A percentile compares a stretch with the other conserved stretches of the same genome.
These are phyloP conservation scores for Lysiphlebus fabarum DNA, from an alignment of 1,140 invertebrate genomes.

Conservation along the genomic window DNA sequence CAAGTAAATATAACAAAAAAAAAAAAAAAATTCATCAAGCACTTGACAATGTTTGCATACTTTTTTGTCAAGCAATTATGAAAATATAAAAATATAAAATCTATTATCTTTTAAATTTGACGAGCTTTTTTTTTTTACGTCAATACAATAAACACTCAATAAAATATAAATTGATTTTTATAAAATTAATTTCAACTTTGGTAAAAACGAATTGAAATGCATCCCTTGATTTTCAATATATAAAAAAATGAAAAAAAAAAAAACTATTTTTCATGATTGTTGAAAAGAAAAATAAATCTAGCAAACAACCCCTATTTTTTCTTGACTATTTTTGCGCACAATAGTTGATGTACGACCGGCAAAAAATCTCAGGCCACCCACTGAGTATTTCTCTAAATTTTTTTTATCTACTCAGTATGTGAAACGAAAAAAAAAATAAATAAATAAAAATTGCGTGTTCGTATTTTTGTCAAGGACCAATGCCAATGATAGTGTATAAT, in stretches of 20 bases:
- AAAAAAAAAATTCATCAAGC: constrained; percentile 18
- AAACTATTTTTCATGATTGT: background rate
- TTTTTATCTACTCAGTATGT: constrained; percentile 8
- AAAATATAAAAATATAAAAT: background rate
- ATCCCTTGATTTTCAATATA: too few relatives aligned
- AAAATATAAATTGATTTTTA: too few relatives aligned
- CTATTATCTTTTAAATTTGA: too few relatives aligned
- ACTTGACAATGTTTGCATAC: constrained; percentile 10
- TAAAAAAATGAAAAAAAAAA: too few relatives aligned
- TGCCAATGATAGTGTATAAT: constrained; percentile 41
- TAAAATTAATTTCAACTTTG: too few relatives aligned
- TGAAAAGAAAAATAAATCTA: background rate
- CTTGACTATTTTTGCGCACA: background rate
- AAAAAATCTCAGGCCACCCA: background rate
- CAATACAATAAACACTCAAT: too few relatives aligned
- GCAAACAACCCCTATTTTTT: background rate
- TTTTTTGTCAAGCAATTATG: background rate
- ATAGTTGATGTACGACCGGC: constrained; percentile 1
- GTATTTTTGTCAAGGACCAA: constrained; percentile 28
- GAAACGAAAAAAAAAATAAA: constrained; percentile 8
- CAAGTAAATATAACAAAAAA: background rate
- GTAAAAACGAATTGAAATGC: too few relatives aligned
- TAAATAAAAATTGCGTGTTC: constrained; percentile 16
- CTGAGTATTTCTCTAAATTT: constrained; percentile 7
- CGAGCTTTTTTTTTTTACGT: too few relatives aligned